A percentile compares a stretch with the other conserved stretches of the same genome.
Conservation (phyloP, 2,797 vertebrate species). For the Paedocypris micromegethes region DNA sequence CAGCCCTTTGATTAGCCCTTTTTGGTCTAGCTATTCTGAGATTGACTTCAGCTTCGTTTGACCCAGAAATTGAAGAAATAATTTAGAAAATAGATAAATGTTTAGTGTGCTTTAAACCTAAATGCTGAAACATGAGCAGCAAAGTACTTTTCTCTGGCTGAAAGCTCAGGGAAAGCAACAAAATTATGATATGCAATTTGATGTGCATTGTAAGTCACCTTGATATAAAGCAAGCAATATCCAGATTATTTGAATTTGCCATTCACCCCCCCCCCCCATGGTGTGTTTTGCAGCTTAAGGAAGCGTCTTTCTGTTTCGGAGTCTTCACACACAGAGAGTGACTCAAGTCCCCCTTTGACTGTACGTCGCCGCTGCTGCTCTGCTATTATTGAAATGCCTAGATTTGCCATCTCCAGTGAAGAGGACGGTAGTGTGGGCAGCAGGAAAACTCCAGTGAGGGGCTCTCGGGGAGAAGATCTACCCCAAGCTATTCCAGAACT, state of each 20-base stretch:
- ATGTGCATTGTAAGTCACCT: too few species aligned
- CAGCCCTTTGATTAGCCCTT: too few species aligned
- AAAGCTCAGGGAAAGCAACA: too few species aligned
- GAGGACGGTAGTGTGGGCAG: slow-evolving; percentile 66
- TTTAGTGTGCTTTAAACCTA: neutral
- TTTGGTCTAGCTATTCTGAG: too few species aligned
- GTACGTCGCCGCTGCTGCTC: slow-evolving; percentile 89
- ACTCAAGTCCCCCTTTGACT: slow-evolving; percentile 89
- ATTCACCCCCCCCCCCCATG: too few species aligned
- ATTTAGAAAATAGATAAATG: neutral
- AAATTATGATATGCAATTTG: too few species aligned
- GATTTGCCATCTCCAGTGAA: slow-evolving; percentile 82
- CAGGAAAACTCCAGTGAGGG: slow-evolving; percentile 53
- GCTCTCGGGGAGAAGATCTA: slow-evolving; percentile 68
- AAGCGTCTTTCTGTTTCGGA: slow-evolving; percentile 92
- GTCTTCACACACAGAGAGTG: slow-evolving; percentile 95
- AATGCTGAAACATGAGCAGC: neutral
- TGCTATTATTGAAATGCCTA: slow-evolving; percentile 85
- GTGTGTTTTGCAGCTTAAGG: slow-evolving; percentile 67
- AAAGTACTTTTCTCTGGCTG: too few species aligned
- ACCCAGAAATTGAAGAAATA: neutral
- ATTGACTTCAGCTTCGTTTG: too few species aligned
- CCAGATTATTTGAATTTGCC: too few species aligned
- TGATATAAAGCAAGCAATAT: too few species aligned
- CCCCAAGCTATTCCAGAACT: slow-evolving; percentile 75